Conservation (phyloP, 2,888 invertebrate species). For the Seira sanloemensis region DNA sequence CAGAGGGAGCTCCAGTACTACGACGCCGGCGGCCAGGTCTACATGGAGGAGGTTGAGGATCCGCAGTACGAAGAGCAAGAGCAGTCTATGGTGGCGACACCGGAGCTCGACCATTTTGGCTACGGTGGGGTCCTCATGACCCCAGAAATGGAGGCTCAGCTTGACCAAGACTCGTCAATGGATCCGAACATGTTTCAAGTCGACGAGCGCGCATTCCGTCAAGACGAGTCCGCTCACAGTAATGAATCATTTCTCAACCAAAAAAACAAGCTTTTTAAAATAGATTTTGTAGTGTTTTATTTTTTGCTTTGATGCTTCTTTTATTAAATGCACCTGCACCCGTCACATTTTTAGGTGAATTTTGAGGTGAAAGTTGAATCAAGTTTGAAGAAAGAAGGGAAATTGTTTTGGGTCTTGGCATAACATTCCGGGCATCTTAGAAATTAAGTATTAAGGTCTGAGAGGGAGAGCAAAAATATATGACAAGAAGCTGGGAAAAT, state of each 20-base stretch:
- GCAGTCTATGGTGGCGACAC: neutral
- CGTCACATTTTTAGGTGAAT: constrained; percentile 21
- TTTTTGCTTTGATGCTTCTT: constrained; percentile 66
- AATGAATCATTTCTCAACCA: too few species aligned
- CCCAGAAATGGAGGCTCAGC: neutral
- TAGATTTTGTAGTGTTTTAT: constrained; percentile 71
- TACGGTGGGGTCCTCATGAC: constrained; percentile 5
- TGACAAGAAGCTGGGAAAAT: too few species aligned
- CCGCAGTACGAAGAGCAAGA: neutral
- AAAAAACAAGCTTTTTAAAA: constrained; percentile 75
- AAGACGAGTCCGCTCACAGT: constrained; percentile 61
- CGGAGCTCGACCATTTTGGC: constrained; percentile 31
- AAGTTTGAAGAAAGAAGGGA: neutral
- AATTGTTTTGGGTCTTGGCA: too few species aligned
- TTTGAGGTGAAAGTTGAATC: neutral
- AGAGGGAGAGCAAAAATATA: too few species aligned
- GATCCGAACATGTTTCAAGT: neutral
- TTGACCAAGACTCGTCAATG: constrained; percentile 15
- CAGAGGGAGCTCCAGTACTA: neutral
- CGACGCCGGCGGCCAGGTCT: constrained; percentile 26
- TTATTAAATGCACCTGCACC: neutral
- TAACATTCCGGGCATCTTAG: too few species aligned
- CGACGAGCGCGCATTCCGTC: constrained; percentile 25
- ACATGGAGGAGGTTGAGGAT: constrained; percentile 5
- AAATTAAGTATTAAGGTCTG: too few species aligned